A percentile compares a stretch with the other conserved stretches of the same genome.
Evolutionary conservation across 2,113 vertebrate species (phyloP).

Genomic region (Circaetus gallicus): DNA sequence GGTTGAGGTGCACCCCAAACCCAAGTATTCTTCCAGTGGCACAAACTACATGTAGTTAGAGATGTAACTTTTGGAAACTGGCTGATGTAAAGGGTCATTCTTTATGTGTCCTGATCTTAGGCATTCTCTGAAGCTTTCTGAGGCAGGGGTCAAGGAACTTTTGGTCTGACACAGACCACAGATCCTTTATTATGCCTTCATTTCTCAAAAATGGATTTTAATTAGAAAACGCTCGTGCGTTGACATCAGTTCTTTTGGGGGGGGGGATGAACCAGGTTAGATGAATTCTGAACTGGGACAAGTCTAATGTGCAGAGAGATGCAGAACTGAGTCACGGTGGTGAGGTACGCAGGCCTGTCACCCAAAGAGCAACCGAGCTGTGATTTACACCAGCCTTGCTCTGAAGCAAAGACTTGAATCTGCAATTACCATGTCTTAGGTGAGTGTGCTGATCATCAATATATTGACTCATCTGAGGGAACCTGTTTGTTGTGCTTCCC

Average conservation of each 20-base stretch:
- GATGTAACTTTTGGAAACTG: not conserved
- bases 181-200: not conserved
- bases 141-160: not conserved
- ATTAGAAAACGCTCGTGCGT: rapidly evolving
- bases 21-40: not conserved
- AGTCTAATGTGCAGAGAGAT: not conserved
- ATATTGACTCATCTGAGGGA: not conserved
- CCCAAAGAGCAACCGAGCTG: not conserved
- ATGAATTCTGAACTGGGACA: not conserved
- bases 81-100: not conserved
- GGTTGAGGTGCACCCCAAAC: not conserved
- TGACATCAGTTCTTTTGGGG: not conserved
- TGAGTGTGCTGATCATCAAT: not conserved
- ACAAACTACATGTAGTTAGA: not conserved
- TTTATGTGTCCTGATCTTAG: not conserved
- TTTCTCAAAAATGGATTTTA: not conserved
- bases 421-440: not conserved
- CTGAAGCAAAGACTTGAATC: not conserved
- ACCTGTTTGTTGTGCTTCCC: not conserved
- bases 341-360: not conserved
- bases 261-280: not conserved
- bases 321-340: not conserved
- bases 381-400: not conserved
- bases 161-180: not conserved
- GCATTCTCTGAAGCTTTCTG: not conserved